These are phyloP conservation scores for Stenoptilia bipunctidactyla DNA, from an alignment of 2,888 invertebrate genomes.

Conservation along the genomic window DNA sequence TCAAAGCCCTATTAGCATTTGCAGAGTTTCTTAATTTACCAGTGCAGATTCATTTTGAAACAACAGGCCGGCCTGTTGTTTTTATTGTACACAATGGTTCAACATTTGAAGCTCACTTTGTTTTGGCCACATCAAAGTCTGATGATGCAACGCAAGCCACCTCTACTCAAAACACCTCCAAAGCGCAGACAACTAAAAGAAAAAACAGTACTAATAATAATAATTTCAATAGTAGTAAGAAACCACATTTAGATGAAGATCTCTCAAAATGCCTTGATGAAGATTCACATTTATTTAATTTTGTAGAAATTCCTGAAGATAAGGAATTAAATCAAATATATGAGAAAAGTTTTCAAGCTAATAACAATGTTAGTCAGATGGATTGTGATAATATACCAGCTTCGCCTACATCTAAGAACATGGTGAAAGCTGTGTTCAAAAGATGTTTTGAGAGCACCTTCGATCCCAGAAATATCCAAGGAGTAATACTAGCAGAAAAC, in stretches of 20 bases:
- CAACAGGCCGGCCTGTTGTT: slow-evolving; percentile 82
- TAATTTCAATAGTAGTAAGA: slow-evolving; percentile 33
- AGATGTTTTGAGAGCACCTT: slow-evolving; percentile 83
- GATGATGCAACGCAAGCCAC: slow-evolving; percentile 50
- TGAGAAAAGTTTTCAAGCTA: slow-evolving; percentile 19
- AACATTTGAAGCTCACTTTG: slow-evolving; percentile 83
- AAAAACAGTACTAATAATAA: slow-evolving; percentile 25
- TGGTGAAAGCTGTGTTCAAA: slow-evolving; percentile 76
- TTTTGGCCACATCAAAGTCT: slow-evolving; percentile 82
- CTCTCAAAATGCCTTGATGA: slow-evolving; percentile 53
- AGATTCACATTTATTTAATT: slow-evolving; percentile 61
- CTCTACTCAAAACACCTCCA: slow-evolving; percentile 48
- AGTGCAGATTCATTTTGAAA: slow-evolving; percentile 80
- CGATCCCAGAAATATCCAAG: slow-evolving; percentile 71
- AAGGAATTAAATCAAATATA: slow-evolving; percentile 14
- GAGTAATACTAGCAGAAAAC: slow-evolving; percentile 76
- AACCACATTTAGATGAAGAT: slow-evolving; percentile 45
- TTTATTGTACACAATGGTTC: slow-evolving; percentile 79
- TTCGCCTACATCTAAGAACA: slow-evolving; percentile 72
- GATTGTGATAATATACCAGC: slow-evolving; percentile 66
- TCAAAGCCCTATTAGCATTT: slow-evolving; percentile 83
- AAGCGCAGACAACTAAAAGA: slow-evolving; percentile 32
- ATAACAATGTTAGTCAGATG: slow-evolving; percentile 24
- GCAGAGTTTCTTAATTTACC: slow-evolving; percentile 81
- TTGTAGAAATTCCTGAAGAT: slow-evolving; percentile 47